phyloP scores from a whole-genome alignment of 2,797 vertebrate species.

The Epinephelus coioides region DNA sequence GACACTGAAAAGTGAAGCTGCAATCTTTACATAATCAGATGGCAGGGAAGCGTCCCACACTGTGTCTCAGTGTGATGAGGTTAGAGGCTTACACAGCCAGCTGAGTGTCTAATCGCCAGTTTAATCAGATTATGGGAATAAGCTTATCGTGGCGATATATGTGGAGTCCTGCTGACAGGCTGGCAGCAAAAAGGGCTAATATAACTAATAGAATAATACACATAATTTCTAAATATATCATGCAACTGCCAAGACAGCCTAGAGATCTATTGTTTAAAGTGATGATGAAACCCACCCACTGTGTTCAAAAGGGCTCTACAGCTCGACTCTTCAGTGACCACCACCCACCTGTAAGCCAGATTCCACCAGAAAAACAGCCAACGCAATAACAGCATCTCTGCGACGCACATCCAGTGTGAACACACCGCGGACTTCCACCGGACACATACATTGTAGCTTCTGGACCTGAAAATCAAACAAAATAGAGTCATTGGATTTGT shows the following conservation, averaged over 20 bases:
- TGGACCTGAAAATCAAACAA: conserved; percentile 86
- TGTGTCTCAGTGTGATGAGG: conserved; percentile 52
- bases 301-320: background rate
- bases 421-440: conserved; percentile 92
- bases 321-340: background rate
- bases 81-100: conserved; percentile 62
- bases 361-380: conserved; percentile 96
- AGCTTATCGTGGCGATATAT: conserved; percentile 57
- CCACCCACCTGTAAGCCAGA: conserved; percentile 93
- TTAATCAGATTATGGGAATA: conserved; percentile 73
- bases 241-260: background rate
- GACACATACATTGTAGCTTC: conserved; percentile 97
- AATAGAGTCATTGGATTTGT: background rate
- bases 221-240: background rate
- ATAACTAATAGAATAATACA: background rate
- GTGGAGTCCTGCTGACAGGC: conserved; percentile 21
- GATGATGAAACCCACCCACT: background rate
- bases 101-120: conserved; percentile 59
- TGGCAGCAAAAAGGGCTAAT: conserved; percentile 1
- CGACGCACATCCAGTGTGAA: conserved; percentile 95
- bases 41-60: conserved; percentile 18
- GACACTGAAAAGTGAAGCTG: conserved; percentile 19
- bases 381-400: conserved; percentile 94
- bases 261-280: background rate
- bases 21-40: conserved; percentile 15